Evolutionary conservation across 2,797 vertebrate genomes (phyloP).

Genomic region (Miichthys miiuy): DNA sequence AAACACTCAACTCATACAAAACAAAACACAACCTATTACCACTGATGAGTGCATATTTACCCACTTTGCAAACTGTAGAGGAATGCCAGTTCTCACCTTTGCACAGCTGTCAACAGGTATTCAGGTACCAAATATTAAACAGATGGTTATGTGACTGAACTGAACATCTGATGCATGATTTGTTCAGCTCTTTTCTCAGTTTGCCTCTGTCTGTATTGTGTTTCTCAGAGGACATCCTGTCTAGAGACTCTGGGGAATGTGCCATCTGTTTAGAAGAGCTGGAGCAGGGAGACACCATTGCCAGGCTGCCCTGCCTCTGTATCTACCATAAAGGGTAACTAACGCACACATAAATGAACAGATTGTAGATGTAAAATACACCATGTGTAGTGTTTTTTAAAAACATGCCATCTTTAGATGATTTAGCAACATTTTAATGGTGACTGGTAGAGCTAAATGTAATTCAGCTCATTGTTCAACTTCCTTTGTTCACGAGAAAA

Average conservation of each 20-base stretch:
- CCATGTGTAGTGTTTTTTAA: not conserved
- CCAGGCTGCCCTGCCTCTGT: slow-evolving; percentile 97
- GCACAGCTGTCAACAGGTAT: slow-evolving; percentile 12
- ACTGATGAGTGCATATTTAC: not conserved
- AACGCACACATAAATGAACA: not conserved
- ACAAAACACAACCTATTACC: not conserved
- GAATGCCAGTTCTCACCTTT: not conserved
- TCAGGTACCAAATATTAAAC: slow-evolving; percentile 51
- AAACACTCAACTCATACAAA: no score
- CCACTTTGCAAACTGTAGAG: not conserved
- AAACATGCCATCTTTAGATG: not conserved
- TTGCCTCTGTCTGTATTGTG: slow-evolving; percentile 58
- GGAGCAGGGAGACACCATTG: slow-evolving; percentile 97
- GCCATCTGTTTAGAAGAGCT: slow-evolving; percentile 96
- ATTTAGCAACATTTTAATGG: not conserved
- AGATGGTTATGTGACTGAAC: slow-evolving; percentile 36
- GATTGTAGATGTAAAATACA: slow-evolving; percentile 1
- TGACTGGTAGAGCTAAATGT: not conserved
- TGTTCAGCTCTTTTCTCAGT: slow-evolving; percentile 48
- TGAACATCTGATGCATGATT: slow-evolving; percentile 41
- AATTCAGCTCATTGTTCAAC: not conserved
- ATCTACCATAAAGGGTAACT: slow-evolving; percentile 98
- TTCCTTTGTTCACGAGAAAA: not conserved
- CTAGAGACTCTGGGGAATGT: slow-evolving; percentile 97
- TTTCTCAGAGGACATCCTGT: slow-evolving; percentile 95